Conservation (phyloP, 1,140 invertebrate genomes). For the Anastatus disparis region DNA sequence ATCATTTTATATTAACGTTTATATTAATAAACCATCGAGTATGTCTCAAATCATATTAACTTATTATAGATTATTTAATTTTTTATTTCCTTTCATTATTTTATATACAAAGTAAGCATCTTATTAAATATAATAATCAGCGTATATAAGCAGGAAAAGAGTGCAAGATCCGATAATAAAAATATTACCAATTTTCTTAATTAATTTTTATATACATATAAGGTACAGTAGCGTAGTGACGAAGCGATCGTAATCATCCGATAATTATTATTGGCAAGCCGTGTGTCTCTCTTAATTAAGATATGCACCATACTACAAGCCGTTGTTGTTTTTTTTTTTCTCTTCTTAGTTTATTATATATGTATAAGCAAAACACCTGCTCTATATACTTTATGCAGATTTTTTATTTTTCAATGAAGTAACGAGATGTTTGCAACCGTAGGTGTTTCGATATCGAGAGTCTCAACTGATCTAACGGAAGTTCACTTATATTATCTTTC, state of each 20-base stretch:
- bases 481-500: slow-evolving; percentile 5
- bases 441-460: slow-evolving; percentile 49
- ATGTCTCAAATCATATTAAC: not conserved
- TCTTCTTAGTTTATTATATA: too few species aligned
- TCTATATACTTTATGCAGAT: not conserved
- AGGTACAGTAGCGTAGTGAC: too few species aligned
- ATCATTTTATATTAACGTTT: not conserved
- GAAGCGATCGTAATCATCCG: slow-evolving; percentile 14
- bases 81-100: not conserved
- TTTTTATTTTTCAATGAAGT: slow-evolving; percentile 4
- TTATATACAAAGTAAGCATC: not conserved
- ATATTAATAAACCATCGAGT: not conserved
- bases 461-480: slow-evolving; percentile 39
- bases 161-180: not conserved
- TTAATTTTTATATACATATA: slow-evolving; percentile 1
- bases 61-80: not conserved
- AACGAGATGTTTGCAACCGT: slow-evolving; percentile 11
- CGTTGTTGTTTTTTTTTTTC: slow-evolving; percentile 20
- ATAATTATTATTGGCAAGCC: slow-evolving; percentile 26
- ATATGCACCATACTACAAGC: not conserved
- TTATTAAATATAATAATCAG: not conserved
- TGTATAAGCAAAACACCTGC: not conserved
- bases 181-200: slow-evolving; percentile 33
- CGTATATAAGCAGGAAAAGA: not conserved
- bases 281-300: slow-evolving; percentile 32